phyloP scores from a whole-genome alignment of 2,888 invertebrate species.

The Nineta flava region DNA sequence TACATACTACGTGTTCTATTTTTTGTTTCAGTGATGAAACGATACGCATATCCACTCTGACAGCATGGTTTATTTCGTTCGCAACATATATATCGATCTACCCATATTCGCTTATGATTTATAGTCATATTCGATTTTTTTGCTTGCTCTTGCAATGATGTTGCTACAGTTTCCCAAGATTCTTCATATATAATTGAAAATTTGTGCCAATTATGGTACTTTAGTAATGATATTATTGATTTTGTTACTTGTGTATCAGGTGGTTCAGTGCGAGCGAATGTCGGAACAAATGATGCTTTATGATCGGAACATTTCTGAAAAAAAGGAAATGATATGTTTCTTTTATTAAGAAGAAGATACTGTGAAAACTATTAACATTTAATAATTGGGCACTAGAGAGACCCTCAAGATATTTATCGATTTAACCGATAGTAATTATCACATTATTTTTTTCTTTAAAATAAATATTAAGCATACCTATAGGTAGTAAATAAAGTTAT shows the following conservation, averaged over 20 bases:
- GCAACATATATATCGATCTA: constrained; percentile 62
- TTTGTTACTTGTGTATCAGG: constrained; percentile 90
- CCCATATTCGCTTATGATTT: constrained; percentile 56
- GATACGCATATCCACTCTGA: constrained; percentile 64
- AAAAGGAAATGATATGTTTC: constrained; percentile 1
- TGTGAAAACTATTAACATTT: too few species aligned
- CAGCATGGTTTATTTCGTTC: constrained; percentile 60
- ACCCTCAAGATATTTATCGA: too few species aligned
- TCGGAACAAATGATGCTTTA: constrained; percentile 70
- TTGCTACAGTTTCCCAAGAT: constrained; percentile 66
- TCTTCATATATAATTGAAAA: constrained; percentile 80
- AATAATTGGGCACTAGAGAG: too few species aligned
- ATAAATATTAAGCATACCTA: too few species aligned
- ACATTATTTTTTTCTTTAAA: too few species aligned
- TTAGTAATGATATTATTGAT: constrained; percentile 79
- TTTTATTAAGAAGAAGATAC: too few species aligned
- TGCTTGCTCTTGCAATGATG: constrained; percentile 63
- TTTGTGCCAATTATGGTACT: constrained; percentile 86
- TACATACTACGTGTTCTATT: constrained; percentile 66
- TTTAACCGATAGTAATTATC: too few species aligned
- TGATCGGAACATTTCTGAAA: constrained; percentile 90
- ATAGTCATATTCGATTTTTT: constrained; percentile 64
- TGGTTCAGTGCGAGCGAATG: constrained; percentile 87
- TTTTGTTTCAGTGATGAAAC: constrained; percentile 69
- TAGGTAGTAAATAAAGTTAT: too few species aligned